Conservation (phyloP, 1,140 invertebrate genomes). For the Hormaphis cornu region DNA sequence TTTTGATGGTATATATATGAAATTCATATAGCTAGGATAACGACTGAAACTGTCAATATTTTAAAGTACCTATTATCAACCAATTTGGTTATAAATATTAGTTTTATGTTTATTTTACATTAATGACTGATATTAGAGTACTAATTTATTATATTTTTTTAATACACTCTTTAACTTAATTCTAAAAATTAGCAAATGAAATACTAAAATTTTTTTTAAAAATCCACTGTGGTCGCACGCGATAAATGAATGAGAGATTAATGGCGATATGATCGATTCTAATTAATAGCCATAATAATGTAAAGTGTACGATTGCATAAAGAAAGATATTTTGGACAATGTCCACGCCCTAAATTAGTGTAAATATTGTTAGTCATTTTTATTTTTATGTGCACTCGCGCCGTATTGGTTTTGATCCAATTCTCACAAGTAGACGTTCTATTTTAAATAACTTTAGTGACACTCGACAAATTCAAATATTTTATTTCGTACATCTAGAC, state of each 20-base stretch:
- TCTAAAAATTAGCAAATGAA: too few relatives aligned
- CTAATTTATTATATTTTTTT: too few relatives aligned
- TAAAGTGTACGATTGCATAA: neutral
- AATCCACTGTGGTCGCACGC: too few relatives aligned
- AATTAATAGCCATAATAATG: slow-evolving; percentile 19
- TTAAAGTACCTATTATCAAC: too few relatives aligned
- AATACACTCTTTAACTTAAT: too few relatives aligned
- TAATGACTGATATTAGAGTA: too few relatives aligned
- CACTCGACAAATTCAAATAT: slow-evolving; percentile 25
- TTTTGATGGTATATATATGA: too few relatives aligned
- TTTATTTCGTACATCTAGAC: neutral
- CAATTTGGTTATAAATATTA: too few relatives aligned
- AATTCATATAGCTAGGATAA: too few relatives aligned
- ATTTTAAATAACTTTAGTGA: slow-evolving; percentile 27
- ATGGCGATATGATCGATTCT: slow-evolving; percentile 6
- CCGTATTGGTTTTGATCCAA: slow-evolving; percentile 26
- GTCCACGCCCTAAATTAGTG: slow-evolving; percentile 30
- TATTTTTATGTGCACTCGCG: slow-evolving; percentile 26
- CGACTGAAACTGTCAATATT: too few relatives aligned
- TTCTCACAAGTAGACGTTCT: slow-evolving; percentile 29
- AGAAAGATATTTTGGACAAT: slow-evolving; percentile 22
- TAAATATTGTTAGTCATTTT: slow-evolving; percentile 31
- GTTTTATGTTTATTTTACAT: too few relatives aligned
- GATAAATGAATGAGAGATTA: neutral
- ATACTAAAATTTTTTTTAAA: too few relatives aligned